These are phyloP conservation scores for Magallana ariakensis DNA, from an alignment of 1,140 invertebrate genomes.

Conservation along the genomic window DNA sequence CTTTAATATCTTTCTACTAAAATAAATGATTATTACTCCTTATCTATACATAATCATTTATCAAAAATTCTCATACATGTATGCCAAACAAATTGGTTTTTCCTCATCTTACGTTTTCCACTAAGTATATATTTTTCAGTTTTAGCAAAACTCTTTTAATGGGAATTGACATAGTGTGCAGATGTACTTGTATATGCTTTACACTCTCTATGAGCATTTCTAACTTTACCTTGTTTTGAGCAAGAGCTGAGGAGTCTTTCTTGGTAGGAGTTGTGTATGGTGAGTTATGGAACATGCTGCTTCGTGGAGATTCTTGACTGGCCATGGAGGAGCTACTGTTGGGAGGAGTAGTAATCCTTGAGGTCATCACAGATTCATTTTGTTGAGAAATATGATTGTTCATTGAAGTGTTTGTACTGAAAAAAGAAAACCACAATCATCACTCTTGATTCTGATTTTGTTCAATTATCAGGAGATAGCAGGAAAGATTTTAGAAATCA, in stretches of 20 bases:
- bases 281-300: constrained; percentile 71
- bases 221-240: constrained; percentile 48
- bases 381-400: constrained; percentile 66
- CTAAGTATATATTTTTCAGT: no score
- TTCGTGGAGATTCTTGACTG: constrained; percentile 65
- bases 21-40: no score
- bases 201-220: no score
- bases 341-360: constrained; percentile 66
- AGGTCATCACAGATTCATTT: constrained; percentile 65
- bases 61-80: no score
- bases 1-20: no score
- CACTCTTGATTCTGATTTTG: background rate
- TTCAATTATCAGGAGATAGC: background rate
- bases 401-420: constrained; percentile 61
- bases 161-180: no score
- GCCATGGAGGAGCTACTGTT: constrained; percentile 60
- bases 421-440: constrained; percentile 18
- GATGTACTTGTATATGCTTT: no score
- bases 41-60: no score
- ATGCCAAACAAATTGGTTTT: no score
- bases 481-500: background rate
- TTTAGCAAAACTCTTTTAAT: no score
- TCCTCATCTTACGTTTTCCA: no score
- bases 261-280: constrained; percentile 74
- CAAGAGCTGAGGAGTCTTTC: constrained; percentile 60